Percentiles rank a stretch among this genome's conserved stretches.
phyloP scores from a whole-genome alignment of 2,113 vertebrate genomes.

The Polyodon spathula region DNA sequence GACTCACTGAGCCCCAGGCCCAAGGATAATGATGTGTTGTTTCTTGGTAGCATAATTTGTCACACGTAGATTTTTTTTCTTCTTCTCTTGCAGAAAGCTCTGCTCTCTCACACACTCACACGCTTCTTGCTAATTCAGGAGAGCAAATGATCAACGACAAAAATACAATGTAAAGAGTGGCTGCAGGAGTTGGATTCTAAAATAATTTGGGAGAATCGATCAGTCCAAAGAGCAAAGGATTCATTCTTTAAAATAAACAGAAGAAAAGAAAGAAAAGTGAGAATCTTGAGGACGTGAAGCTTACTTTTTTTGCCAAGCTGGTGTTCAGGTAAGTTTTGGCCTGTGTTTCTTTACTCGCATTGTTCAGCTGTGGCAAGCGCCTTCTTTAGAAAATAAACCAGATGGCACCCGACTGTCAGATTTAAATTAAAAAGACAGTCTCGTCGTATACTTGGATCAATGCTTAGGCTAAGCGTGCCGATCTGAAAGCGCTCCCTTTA shows the following conservation, averaged over 20 bases:
- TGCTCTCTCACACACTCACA: constrained; percentile 82
- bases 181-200: constrained; percentile 86
- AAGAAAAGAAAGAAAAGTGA: constrained; percentile 82
- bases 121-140: constrained; percentile 95
- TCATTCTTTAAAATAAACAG: constrained; percentile 53
- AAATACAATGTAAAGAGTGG: constrained; percentile 88
- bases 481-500: constrained; percentile 1
- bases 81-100: constrained; percentile 99
- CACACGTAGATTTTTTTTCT: constrained; percentile 98
- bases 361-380: constrained; percentile 68
- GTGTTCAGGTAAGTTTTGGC: constrained; percentile 97
- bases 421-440: constrained; percentile 21
- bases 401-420: constrained; percentile 29
- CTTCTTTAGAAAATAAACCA: constrained; percentile 41
- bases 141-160: constrained; percentile 97
- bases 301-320: constrained; percentile 82
- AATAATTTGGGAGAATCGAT: constrained; percentile 47
- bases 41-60: constrained; percentile 99
- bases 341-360: constrained; percentile 63
- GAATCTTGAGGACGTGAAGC: constrained; percentile 74
- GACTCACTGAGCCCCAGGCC: constrained; percentile 99
- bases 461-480: constrained; percentile 3
- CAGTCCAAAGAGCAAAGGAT: constrained; percentile 37
- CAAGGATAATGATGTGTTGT: constrained; percentile 99
- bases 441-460: constrained; percentile 9